Conservation (phyloP, 2,888 invertebrate species). For the Brachylomia viminalis region DNA sequence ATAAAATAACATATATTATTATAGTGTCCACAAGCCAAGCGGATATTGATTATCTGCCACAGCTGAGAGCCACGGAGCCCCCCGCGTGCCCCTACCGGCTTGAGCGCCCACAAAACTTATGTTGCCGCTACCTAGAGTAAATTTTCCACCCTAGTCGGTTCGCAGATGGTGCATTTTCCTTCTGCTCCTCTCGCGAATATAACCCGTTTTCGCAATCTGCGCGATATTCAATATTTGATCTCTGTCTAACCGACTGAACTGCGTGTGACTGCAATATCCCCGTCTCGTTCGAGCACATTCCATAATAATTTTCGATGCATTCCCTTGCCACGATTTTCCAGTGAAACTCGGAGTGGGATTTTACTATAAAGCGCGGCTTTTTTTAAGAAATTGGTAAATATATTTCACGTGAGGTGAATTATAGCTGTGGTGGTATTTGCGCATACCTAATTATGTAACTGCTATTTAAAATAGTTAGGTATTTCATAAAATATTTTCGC, state of each 20-base stretch:
- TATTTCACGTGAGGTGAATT: slow-evolving; percentile 8
- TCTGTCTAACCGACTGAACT: slow-evolving; percentile 89
- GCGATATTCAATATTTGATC: slow-evolving; percentile 90
- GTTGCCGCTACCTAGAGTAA: slow-evolving; percentile 61
- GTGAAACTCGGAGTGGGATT: slow-evolving; percentile 82
- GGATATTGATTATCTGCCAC: slow-evolving; percentile 91
- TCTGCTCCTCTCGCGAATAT: slow-evolving; percentile 67
- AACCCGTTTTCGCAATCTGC: slow-evolving; percentile 75
- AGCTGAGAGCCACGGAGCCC: slow-evolving; percentile 89
- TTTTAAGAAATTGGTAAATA: slow-evolving; percentile 20
- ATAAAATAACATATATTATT: slow-evolving; percentile 90
- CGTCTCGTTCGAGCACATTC: slow-evolving; percentile 87
- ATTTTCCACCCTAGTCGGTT: slow-evolving; percentile 78
- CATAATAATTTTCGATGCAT: slow-evolving; percentile 90
- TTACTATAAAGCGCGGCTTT: slow-evolving; percentile 63
- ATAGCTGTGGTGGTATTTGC: neutral
- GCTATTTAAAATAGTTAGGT: neutral
- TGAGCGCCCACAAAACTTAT: slow-evolving; percentile 76
- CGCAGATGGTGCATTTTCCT: slow-evolving; percentile 79
- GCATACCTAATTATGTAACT: slow-evolving; percentile 4
- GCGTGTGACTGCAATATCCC: slow-evolving; percentile 87
- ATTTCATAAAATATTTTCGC: neutral
- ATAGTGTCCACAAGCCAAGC: slow-evolving; percentile 91
- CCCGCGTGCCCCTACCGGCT: slow-evolving; percentile 75
- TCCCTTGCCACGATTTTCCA: slow-evolving; percentile 89